phyloP scores from a whole-genome alignment of 23 tunicate genomes.

The Styela plicata region DNA sequence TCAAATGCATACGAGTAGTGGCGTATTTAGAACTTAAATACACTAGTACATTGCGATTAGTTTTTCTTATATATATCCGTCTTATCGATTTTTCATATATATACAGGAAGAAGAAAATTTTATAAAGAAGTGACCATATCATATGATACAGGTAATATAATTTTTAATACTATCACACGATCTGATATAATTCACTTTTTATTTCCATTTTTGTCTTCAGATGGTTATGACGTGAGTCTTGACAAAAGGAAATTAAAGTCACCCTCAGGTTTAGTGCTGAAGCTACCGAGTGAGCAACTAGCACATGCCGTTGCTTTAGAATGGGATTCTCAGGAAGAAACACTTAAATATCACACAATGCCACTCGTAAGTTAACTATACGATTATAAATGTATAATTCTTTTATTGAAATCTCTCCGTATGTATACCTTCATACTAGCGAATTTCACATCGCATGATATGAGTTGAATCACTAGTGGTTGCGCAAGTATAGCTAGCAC shows the following conservation, averaged over 20 bases:
- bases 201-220: not conserved
- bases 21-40: too few species aligned
- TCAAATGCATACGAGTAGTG: too few species aligned
- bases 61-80: too few species aligned
- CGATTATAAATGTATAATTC: too few species aligned
- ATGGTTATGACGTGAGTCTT: constrained; percentile 60
- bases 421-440: too few species aligned
- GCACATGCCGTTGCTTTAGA: constrained; percentile 85
- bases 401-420: too few species aligned
- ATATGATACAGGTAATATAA: constrained; percentile 33
- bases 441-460: too few species aligned
- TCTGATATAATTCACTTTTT: not conserved
- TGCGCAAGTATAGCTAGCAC: too few species aligned
- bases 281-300: constrained; percentile 53
- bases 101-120: constrained; percentile 50
- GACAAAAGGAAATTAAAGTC: constrained; percentile 59
- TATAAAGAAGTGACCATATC: constrained; percentile 57
- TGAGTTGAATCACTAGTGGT: too few species aligned
- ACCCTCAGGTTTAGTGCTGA: constrained; percentile 50
- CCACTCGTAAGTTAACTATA: constrained; percentile 60
- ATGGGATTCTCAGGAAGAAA: constrained; percentile 67
- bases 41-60: too few species aligned
- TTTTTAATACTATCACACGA: too few species aligned
- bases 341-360: constrained; percentile 55
- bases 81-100: too few species aligned